These are phyloP conservation scores for Zaprionus ghesquierei DNA, from an alignment of 1,140 invertebrate genomes.

Conservation along the genomic window DNA sequence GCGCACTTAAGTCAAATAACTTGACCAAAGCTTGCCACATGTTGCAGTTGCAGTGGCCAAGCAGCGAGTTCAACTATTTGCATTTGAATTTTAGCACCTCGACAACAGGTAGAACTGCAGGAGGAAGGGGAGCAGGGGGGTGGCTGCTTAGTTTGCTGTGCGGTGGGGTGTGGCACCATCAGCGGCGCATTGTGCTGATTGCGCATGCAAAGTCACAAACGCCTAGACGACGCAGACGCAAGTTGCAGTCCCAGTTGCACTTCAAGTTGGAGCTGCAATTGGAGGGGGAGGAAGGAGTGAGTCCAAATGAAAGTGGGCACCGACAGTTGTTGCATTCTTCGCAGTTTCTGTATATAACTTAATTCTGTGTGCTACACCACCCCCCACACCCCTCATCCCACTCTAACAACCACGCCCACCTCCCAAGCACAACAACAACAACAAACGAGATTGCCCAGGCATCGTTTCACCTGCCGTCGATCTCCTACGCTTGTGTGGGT, in stretches of 20 bases:
- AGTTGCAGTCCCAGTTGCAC: constrained; percentile 1
- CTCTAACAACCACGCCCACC: constrained; percentile 49
- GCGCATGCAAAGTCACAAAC: constrained; percentile 76
- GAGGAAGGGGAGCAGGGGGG: not conserved
- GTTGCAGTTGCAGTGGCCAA: constrained; percentile 29
- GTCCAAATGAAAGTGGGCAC: constrained; percentile 52
- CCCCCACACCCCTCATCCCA: too few relatives aligned
- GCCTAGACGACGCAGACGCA: not conserved
- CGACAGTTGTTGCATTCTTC: constrained; percentile 31
- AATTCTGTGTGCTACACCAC: constrained; percentile 51
- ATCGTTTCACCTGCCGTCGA: constrained; percentile 41
- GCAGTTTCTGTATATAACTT: constrained; percentile 46
- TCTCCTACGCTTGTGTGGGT: constrained; percentile 29
- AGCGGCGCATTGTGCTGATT: constrained; percentile 66
- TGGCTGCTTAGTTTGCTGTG: too few relatives aligned
- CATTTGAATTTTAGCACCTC: constrained; percentile 79
- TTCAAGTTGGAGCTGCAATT: not conserved
- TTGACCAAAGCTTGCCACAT: constrained; percentile 55
- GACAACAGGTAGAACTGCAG: constrained; percentile 8
- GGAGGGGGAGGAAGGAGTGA: too few relatives aligned
- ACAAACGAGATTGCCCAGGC: constrained; percentile 46
- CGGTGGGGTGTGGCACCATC: constrained; percentile 16
- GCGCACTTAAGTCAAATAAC: constrained; percentile 50
- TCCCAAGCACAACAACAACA: constrained; percentile 23
- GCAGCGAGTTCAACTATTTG: constrained; percentile 65